phyloP scores from a whole-genome alignment of 2,888 invertebrate genomes.

The Apeira syringaria region DNA sequence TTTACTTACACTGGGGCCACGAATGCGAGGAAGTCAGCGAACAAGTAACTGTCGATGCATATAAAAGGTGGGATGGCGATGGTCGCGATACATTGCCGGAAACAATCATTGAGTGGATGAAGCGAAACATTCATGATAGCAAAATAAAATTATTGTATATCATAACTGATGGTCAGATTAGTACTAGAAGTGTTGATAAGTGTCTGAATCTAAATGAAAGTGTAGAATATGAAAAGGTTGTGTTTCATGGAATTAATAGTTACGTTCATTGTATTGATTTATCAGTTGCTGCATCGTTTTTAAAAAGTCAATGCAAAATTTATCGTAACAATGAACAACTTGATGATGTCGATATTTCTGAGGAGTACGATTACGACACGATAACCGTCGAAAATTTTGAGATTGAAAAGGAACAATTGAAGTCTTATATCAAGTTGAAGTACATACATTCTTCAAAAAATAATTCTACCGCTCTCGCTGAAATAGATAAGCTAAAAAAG shows the following conservation, averaged over 20 bases:
- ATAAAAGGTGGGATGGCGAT: too few species aligned
- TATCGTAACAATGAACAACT: slow-evolving; percentile 37
- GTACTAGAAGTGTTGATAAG: not conserved
- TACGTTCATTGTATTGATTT: slow-evolving; percentile 23
- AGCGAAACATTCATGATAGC: slow-evolving; percentile 16
- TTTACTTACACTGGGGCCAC: too few species aligned
- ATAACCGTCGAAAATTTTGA: slow-evolving; percentile 40
- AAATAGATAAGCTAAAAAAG: slow-evolving; percentile 43
- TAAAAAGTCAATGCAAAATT: slow-evolving; percentile 36
- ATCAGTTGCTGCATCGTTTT: slow-evolving; percentile 39
- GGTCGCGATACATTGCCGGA: slow-evolving; percentile 21
- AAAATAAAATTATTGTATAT: slow-evolving; percentile 42
- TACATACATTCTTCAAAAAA: slow-evolving; percentile 31
- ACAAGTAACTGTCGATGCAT: too few species aligned
- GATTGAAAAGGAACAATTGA: slow-evolving; percentile 36
- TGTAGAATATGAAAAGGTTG: slow-evolving; percentile 40
- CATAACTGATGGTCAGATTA: slow-evolving; percentile 41
- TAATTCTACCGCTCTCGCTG: slow-evolving; percentile 32
- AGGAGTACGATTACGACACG: slow-evolving; percentile 41
- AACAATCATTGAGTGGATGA: slow-evolving; percentile 28
- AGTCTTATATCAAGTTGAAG: slow-evolving; percentile 47
- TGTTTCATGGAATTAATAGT: slow-evolving; percentile 38
- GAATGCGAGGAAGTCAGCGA: too few species aligned
- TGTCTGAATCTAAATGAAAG: slow-evolving; percentile 35
- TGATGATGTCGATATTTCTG: slow-evolving; percentile 38